A percentile compares a stretch with the other conserved stretches of the same genome.
Conservation (phyloP, 1,140 invertebrate species). For the Oncopeltus fasciatus region DNA sequence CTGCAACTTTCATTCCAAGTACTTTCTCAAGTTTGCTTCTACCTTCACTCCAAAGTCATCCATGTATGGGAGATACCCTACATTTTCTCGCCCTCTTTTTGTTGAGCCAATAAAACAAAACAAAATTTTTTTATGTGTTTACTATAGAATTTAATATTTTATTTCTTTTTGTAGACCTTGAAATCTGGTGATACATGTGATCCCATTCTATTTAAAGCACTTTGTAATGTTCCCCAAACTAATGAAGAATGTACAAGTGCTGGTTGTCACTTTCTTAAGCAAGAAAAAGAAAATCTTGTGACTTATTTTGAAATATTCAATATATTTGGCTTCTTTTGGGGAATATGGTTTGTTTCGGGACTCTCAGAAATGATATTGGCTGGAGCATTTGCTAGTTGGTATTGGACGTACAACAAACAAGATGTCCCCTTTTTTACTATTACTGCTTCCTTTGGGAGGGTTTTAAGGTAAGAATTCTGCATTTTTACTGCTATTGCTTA, state of each 20-base stretch:
- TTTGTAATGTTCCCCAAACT: constrained; percentile 28
- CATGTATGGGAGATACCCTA: background rate
- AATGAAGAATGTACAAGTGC: constrained; percentile 16
- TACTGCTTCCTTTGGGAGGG: constrained; percentile 48
- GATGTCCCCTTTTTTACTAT: constrained; percentile 72
- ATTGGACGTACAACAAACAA: constrained; percentile 76
- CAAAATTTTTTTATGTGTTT: no score
- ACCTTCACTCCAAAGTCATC: no score
- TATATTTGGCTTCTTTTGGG: constrained; percentile 79
- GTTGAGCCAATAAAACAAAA: background rate
- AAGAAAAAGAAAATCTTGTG: constrained; percentile 20
- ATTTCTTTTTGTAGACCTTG: no score
- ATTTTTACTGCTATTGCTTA: background rate
- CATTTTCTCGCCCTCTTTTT: background rate
- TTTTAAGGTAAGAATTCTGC: constrained; percentile 40
- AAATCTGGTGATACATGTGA: constrained; percentile 39
- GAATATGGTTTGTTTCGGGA: constrained; percentile 77
- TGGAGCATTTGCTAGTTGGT: constrained; percentile 75
- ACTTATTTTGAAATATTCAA: constrained; percentile 49
- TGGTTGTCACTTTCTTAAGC: constrained; percentile 22
- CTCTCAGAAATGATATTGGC: constrained; percentile 82
- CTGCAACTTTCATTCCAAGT: no score
- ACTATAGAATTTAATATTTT: no score
- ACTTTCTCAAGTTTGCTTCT: no score
- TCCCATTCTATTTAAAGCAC: constrained; percentile 35